These are phyloP conservation scores for Noctua janthe DNA, from an alignment of 2,888 invertebrate genomes.

Conservation along the genomic window DNA sequence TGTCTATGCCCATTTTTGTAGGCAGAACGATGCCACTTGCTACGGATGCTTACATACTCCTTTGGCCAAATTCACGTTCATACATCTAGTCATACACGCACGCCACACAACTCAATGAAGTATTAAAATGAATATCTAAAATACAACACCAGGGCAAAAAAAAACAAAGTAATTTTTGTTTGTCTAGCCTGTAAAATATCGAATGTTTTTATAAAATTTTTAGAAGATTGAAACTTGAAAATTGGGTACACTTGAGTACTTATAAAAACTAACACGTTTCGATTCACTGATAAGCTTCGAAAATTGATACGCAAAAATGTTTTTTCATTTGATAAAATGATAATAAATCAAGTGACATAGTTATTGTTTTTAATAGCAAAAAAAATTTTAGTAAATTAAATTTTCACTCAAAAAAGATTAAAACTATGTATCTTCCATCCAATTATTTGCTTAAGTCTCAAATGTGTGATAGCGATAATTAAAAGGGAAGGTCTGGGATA, in stretches of 20 bases:
- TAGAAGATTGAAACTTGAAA: background rate
- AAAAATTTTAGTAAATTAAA: background rate
- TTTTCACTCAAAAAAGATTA: background rate
- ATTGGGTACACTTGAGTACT: background rate
- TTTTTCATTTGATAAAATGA: background rate
- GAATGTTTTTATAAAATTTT: background rate
- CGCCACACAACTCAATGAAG: background rate
- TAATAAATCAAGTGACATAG: too few species aligned
- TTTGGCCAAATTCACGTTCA: background rate
- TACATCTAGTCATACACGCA: background rate
- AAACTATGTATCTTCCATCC: slow-evolving; percentile 7
- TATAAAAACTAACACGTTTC: background rate
- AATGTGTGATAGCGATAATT: slow-evolving; percentile 4
- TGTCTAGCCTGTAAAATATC: background rate
- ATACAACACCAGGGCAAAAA: background rate
- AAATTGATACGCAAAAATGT: background rate
- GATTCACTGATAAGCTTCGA: background rate
- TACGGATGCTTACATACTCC: background rate
- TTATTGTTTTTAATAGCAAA: background rate
- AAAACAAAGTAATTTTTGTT: background rate
- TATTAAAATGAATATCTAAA: too few species aligned
- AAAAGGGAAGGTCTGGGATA: background rate
- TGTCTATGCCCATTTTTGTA: too few species aligned
- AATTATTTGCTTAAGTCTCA: slow-evolving; percentile 7
- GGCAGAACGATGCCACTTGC: background rate